phyloP scores from a whole-genome alignment of 2,113 vertebrate genomes.

The Guaruba guarouba region DNA sequence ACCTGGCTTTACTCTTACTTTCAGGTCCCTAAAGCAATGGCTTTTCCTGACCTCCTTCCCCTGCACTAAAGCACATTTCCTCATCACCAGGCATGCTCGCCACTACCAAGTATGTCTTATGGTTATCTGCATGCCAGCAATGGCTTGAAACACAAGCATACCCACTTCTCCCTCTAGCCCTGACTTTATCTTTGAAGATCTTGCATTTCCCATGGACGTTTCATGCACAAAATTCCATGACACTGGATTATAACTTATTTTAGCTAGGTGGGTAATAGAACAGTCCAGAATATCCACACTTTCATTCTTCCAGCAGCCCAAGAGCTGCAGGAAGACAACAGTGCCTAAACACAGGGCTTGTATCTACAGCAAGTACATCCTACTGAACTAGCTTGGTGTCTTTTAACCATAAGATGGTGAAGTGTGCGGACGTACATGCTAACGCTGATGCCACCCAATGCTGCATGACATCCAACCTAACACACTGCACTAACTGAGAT shows the following conservation, averaged over 20 bases:
- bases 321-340: not conserved
- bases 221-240: not conserved
- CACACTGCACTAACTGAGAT: not conserved
- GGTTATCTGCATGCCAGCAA: not conserved
- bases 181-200: not conserved
- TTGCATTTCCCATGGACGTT: not conserved
- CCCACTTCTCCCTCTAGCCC: not conserved
- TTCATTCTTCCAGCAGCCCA: not conserved
- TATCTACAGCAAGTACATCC: not conserved
- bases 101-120: not conserved
- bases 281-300: not conserved
- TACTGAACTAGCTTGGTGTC: not conserved
- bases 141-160: not conserved
- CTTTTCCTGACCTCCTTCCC: not conserved
- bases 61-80: not conserved
- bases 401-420: not conserved
- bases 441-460: rapidly evolving
- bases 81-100: not conserved
- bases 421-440: not conserved
- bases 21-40: not conserved
- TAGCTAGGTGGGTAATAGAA: not conserved
- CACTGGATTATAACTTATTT: not conserved
- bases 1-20: not conserved
- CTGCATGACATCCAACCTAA: not conserved
- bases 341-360: not conserved